These are phyloP conservation scores for Tachysurus fulvidraco DNA, from an alignment of 2,113 vertebrate species.

Conservation along the genomic window DNA sequence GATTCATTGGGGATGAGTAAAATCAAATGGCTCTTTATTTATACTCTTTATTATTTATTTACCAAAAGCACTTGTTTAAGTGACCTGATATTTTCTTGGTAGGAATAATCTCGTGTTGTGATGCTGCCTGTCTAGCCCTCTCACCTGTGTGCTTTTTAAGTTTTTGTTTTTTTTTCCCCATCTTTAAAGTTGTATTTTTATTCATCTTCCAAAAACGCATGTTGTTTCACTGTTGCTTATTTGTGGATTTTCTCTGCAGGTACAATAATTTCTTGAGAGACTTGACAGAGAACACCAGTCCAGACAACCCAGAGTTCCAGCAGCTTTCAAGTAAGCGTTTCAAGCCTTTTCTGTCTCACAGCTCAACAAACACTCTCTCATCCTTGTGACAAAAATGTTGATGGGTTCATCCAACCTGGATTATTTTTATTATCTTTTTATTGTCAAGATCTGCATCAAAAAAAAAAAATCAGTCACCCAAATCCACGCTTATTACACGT, in stretches of 20 bases:
- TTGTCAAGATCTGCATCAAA: constrained; percentile 38
- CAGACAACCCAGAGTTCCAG: constrained; percentile 70
- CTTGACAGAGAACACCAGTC: constrained; percentile 71
- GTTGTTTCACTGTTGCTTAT: constrained; percentile 44
- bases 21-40: constrained; percentile 39
- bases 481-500: constrained; percentile 45
- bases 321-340: constrained; percentile 81
- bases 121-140: constrained; percentile 36
- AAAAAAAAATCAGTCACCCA: constrained; percentile 32
- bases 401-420: constrained; percentile 43
- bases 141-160: constrained; percentile 2
- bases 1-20: constrained; percentile 1
- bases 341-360: background rate
- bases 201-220: constrained; percentile 10
- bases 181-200: constrained; percentile 41
- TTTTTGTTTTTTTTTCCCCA: background rate
- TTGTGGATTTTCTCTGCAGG: constrained; percentile 58
- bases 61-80: constrained; percentile 15
- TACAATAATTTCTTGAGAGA: constrained; percentile 74
- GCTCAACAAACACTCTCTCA: constrained; percentile 33
- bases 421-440: constrained; percentile 29
- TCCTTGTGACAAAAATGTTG: constrained; percentile 48
- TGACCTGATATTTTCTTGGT: constrained; percentile 14
- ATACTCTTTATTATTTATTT: too few species aligned
- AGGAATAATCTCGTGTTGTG: constrained; percentile 14